Percentiles rank a stretch among this genome's conserved stretches.
Evolutionary conservation across 2,113 vertebrate genomes (phyloP).

Genomic region (Coptodon rendalli): DNA sequence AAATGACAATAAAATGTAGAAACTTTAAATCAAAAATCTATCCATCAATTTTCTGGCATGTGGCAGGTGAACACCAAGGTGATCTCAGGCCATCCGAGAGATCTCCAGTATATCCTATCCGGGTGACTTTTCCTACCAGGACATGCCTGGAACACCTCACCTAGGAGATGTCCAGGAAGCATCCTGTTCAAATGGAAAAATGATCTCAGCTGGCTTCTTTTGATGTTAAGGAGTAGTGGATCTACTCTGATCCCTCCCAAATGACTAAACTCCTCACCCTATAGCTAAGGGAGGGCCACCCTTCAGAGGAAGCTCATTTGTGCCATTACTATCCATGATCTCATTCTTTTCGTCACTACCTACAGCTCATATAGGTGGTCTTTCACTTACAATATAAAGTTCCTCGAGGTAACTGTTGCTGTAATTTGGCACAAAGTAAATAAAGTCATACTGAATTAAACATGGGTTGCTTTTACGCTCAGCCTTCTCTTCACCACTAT

Average conservation of each 20-base stretch:
- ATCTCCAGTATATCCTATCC: not conserved
- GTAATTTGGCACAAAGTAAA: not conserved
- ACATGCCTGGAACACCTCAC: not conserved
- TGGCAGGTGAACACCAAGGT: not conserved
- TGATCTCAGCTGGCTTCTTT: not conserved
- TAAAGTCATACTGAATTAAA: not conserved
- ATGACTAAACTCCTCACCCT: not conserved
- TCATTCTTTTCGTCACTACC: not conserved
- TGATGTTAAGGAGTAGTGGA: not conserved
- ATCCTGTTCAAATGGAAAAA: not conserved
- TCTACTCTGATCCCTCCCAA: not conserved
- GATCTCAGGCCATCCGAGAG: not conserved
- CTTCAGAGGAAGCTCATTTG: fast-evolving
- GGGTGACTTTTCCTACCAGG: fast-evolving
- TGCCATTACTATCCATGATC: fast-evolving
- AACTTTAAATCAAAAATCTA: not conserved
- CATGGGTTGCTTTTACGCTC: not conserved
- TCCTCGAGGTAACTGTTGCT: not conserved
- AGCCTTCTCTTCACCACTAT: not conserved
- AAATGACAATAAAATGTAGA: not conserved
- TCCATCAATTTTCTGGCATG: not conserved
- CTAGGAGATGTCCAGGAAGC: not conserved
- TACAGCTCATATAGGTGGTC: not conserved
- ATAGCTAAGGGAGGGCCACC: not conserved
- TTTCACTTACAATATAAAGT: not conserved